Conservation (phyloP, 1,140 invertebrate species). For the Papilio machaon region DNA sequence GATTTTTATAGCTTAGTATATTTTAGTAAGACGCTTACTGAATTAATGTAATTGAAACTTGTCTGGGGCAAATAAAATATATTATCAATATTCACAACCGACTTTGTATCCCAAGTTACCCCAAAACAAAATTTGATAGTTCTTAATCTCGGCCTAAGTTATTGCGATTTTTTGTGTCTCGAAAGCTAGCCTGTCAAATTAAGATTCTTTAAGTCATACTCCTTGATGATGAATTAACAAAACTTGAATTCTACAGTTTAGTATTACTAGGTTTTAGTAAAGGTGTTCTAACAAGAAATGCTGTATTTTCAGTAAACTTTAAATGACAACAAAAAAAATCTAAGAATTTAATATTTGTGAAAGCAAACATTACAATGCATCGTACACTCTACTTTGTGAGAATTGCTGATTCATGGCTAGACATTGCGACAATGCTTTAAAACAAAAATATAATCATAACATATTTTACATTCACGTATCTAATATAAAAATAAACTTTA, state of each 20-base stretch:
- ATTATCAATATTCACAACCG: not conserved
- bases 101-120: not conserved
- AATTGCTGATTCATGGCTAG: not conserved
- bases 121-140: not conserved
- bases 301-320: not conserved
- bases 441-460: not conserved
- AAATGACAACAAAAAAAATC: not conserved
- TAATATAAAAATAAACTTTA: conserved; percentile 2
- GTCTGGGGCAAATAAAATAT: too few relatives aligned
- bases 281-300: too few relatives aligned
- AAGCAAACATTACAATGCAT: not conserved
- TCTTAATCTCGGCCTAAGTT: not conserved
- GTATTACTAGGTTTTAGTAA: too few relatives aligned
- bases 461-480: not conserved
- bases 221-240: too few relatives aligned
- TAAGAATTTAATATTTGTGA: not conserved
- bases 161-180: too few relatives aligned
- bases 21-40: not conserved
- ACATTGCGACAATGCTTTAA: not conserved
- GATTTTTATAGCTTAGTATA: not conserved
- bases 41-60: conserved; percentile 11
- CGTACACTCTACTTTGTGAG: not conserved
- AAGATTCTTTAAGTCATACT: too few relatives aligned
- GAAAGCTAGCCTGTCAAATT: too few relatives aligned
- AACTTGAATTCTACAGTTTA: too few relatives aligned